phyloP scores from a whole-genome alignment of 2,797 vertebrate species.

The Hemitrygon akajei region DNA sequence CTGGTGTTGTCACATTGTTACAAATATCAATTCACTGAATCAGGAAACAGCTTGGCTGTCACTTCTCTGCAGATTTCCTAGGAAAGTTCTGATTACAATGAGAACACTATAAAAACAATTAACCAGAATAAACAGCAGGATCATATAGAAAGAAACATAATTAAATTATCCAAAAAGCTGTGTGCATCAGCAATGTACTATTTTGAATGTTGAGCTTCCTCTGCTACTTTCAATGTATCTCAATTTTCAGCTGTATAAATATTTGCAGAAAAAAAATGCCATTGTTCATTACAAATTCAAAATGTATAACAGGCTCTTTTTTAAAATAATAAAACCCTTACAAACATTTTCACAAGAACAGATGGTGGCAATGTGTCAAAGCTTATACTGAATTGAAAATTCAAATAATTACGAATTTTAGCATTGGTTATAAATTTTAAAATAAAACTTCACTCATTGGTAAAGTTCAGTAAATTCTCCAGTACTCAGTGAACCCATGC shows the following conservation, averaged over 20 bases:
- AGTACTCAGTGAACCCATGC: background rate
- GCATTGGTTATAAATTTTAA: background rate
- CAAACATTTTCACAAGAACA: background rate
- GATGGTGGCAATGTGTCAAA: background rate
- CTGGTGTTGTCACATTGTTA: constrained; percentile 27
- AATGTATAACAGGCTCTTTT: background rate
- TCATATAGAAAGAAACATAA: constrained; percentile 19
- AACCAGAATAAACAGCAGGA: constrained; percentile 7
- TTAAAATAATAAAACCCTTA: too few species aligned
- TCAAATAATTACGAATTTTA: background rate
- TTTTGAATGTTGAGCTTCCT: background rate
- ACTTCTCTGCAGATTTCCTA: constrained; percentile 15
- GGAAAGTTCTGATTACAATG: constrained; percentile 33
- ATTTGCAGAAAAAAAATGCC: background rate
- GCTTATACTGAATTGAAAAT: background rate
- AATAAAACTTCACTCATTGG: background rate
- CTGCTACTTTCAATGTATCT: background rate
- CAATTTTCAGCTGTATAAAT: background rate
- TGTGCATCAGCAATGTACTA: background rate
- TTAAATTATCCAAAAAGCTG: constrained; percentile 20
- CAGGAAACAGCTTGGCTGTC: constrained; percentile 37
- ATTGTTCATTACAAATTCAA: background rate
- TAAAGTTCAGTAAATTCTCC: background rate
- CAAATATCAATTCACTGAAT: constrained; percentile 31
- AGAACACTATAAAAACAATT: constrained; percentile 23